Conservation (phyloP, 2,888 invertebrate species). For the Syrphus vitripennis region DNA sequence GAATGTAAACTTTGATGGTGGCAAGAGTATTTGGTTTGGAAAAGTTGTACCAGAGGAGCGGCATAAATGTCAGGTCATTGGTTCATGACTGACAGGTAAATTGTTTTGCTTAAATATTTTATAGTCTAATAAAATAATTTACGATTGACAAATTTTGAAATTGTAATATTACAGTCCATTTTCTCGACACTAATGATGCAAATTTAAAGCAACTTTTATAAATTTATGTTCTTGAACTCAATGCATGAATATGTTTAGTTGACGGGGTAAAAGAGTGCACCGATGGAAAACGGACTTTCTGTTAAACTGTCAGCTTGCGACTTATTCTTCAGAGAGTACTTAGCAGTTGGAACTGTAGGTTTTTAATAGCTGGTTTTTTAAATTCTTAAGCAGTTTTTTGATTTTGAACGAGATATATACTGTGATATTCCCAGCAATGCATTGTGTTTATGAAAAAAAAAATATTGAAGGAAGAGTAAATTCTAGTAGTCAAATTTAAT, state of each 20-base stretch:
- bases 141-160: not conserved
- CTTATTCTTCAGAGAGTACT: too few species aligned
- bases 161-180: not conserved
- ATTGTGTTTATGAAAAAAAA: not conserved
- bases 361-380: too few species aligned
- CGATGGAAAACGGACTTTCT: too few species aligned
- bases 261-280: too few species aligned
- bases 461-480: not conserved
- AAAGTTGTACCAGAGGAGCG: slow-evolving; percentile 15
- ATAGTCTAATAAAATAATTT: not conserved
- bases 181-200: not conserved
- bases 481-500: slow-evolving; percentile 38
- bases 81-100: slow-evolving; percentile 14
- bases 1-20: slow-evolving; percentile 26
- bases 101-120: not conserved
- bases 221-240: too few species aligned
- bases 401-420: too few species aligned
- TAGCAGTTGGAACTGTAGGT: too few species aligned
- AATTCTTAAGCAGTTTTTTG: too few species aligned
- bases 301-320: too few species aligned
- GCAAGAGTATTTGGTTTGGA: not conserved
- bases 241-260: too few species aligned
- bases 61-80: slow-evolving; percentile 53
- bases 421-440: not conserved
- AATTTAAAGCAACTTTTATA: not conserved